These are phyloP conservation scores for Cyphomyrmex costatus DNA, from an alignment of 1,140 invertebrate species.

Conservation along the genomic window DNA sequence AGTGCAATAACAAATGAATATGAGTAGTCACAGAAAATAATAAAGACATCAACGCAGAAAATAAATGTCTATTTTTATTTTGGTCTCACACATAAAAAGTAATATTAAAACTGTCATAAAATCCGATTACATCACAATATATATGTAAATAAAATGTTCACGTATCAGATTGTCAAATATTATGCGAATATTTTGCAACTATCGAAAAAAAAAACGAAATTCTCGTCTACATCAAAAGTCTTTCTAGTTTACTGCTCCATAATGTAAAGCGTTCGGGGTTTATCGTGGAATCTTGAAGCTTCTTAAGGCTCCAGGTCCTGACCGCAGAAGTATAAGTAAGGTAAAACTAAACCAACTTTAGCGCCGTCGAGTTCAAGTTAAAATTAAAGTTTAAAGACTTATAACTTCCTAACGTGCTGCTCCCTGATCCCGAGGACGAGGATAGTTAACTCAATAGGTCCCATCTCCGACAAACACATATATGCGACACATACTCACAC, in stretches of 20 bases:
- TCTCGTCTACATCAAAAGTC: slow-evolving; percentile 33
- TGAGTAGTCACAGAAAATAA: neutral
- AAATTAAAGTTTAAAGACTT: slow-evolving; percentile 83
- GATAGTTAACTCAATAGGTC: slow-evolving; percentile 71
- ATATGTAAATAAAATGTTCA: slow-evolving; percentile 9
- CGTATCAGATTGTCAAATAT: slow-evolving; percentile 7
- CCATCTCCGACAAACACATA: slow-evolving; percentile 42
- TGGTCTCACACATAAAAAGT: slow-evolving; percentile 13
- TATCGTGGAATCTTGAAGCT: slow-evolving; percentile 76
- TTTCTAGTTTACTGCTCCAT: slow-evolving; percentile 6
- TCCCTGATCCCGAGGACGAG: slow-evolving; percentile 71
- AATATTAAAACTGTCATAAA: slow-evolving; percentile 37
- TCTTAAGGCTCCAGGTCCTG: slow-evolving; percentile 71
- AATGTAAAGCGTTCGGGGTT: slow-evolving; percentile 73
- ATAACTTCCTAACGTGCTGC: slow-evolving; percentile 78
- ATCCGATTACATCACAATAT: slow-evolving; percentile 26
- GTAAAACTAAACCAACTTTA: slow-evolving; percentile 74
- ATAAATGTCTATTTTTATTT: slow-evolving; percentile 35
- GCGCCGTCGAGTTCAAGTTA: slow-evolving; percentile 73
- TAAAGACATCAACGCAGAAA: neutral
- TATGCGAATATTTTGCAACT: slow-evolving; percentile 5
- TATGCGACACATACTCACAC: neutral
- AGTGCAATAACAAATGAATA: slow-evolving; percentile 29
- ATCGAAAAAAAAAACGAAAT: slow-evolving; percentile 6
- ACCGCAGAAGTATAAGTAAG: slow-evolving; percentile 78